These are phyloP conservation scores for Hippocampus abdominalis DNA, from an alignment of 2,113 vertebrate species.

Conservation along the genomic window DNA sequence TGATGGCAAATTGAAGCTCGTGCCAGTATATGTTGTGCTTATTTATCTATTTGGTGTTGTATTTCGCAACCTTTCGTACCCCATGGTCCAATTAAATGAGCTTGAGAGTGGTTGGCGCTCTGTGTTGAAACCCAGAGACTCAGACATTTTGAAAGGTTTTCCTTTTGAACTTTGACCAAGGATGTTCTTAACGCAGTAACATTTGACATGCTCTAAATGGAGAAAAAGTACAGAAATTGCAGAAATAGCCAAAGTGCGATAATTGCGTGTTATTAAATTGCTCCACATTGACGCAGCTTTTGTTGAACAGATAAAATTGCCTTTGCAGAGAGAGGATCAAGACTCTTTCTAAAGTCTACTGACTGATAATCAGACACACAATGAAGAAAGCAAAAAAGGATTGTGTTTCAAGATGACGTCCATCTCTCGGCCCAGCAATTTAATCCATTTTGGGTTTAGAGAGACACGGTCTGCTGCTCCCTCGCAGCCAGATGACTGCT, in stretches of 20 bases:
- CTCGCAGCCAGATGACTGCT: conserved; percentile 35
- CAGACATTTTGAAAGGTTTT: conserved; percentile 51
- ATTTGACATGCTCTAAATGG: conserved; percentile 55
- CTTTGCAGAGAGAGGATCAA: conserved; percentile 16
- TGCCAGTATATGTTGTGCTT: conserved; percentile 35
- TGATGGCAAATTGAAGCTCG: conserved; percentile 47
- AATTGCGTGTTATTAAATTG: conserved; percentile 52
- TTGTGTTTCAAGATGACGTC: conserved; percentile 52
- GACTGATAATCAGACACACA: conserved; percentile 32
- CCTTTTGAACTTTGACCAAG: conserved; percentile 49
- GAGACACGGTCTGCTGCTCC: conserved; percentile 23
- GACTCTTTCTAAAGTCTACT: conserved; percentile 11
- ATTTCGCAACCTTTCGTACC: conserved; percentile 63
- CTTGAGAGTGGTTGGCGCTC: conserved; percentile 55
- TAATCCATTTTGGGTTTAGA: conserved; percentile 47
- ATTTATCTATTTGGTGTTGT: conserved; percentile 69
- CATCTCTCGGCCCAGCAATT: conserved; percentile 48
- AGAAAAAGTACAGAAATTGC: conserved; percentile 45
- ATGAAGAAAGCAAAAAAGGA: conserved; percentile 8
- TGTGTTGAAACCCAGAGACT: conserved; percentile 49
- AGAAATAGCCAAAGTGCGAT: conserved; percentile 35
- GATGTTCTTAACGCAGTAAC: conserved; percentile 48
- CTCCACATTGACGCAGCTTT: conserved; percentile 32
- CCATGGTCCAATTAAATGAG: conserved; percentile 69
- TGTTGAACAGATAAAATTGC: conserved; percentile 42